Base-by-base conservation (phyloP, 35 echinoderm and acorn worm genomes). In the Holothuria glaberrima region DNA sequence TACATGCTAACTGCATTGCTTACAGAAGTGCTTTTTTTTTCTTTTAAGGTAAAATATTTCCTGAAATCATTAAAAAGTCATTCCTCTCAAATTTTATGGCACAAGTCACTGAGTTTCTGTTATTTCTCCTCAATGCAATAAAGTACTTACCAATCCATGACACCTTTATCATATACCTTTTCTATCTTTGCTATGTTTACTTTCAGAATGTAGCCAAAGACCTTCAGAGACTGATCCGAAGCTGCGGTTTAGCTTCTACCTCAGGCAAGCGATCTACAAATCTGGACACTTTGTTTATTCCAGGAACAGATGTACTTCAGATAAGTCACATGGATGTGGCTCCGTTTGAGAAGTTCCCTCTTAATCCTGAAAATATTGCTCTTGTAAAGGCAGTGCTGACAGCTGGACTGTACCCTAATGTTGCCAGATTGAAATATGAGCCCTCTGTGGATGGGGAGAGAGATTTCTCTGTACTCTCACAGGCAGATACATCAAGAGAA, bases 401-500 rank as follows among this genome's bases (percentile, higher is more conserved):
- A 30, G 95, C 95, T 0, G 95, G 95, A 4, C 90, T 97, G 52
- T 97, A 97, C 81, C 95, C 95, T 6, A 97, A 97, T 57, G 87
- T 97, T 7, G 95, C 92, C 30, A 85, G 90, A 48, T 86, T 93
- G 34, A 86, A 65, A 21, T 94, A 86, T 78, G 79, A 92, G 7
- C 77, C 84, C 61, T 88, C 89, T 6, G 41, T 91, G 9, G 90
- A 94, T 46, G 86, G 90, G 13, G 82, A 66, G 13, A 82, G 73
- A 69, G 86, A 94, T 21, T 50, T 86, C 50, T 78, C 90, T 19
- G 60, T 72, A 54, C 35, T 97, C 29, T 85, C 89, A 36, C 74
- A 79, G 71, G 95, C 71, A 24, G 92, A 94, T 13, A 97, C 95
- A 7, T 71, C 92, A 19, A 94, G 90, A 58, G 95, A 92, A 30